phyloP scores from a whole-genome alignment of 2,797 vertebrate genomes.

The Myotis myotis region DNA sequence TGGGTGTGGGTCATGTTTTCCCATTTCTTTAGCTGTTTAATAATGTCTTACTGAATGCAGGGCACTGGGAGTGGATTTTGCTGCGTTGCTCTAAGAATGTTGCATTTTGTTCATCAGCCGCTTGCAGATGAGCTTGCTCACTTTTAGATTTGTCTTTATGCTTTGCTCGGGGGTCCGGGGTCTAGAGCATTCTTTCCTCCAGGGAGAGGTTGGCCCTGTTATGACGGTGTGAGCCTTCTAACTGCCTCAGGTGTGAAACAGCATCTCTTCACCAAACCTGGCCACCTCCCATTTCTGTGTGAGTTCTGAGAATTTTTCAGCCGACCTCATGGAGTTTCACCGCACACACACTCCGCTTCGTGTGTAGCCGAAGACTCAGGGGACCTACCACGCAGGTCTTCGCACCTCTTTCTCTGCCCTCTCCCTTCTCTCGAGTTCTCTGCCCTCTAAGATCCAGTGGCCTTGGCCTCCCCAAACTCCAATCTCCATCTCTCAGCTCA shows the following conservation, averaged over 20 bases:
- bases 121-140: background rate
- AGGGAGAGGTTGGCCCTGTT: background rate
- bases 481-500: background rate
- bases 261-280: background rate
- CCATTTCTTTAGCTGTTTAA: slow-evolving; percentile 14
- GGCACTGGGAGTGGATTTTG: background rate
- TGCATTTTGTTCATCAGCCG: background rate
- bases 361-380: background rate
- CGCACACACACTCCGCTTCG: background rate
- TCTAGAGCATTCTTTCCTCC: background rate
- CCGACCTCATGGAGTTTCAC: background rate
- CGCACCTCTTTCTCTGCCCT: background rate
- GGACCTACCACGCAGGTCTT: background rate
- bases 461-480: background rate
- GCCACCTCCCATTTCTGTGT: background rate
- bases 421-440: background rate
- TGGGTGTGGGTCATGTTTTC: background rate
- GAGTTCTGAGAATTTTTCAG: background rate
- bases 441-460: background rate
- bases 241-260: background rate
- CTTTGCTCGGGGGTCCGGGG: background rate
- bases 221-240: background rate
- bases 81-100: slow-evolving; percentile 24
- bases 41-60: background rate
- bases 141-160: background rate